These are phyloP conservation scores for Volucella bombylans DNA, from an alignment of 2,888 invertebrate genomes.

Conservation along the genomic window DNA sequence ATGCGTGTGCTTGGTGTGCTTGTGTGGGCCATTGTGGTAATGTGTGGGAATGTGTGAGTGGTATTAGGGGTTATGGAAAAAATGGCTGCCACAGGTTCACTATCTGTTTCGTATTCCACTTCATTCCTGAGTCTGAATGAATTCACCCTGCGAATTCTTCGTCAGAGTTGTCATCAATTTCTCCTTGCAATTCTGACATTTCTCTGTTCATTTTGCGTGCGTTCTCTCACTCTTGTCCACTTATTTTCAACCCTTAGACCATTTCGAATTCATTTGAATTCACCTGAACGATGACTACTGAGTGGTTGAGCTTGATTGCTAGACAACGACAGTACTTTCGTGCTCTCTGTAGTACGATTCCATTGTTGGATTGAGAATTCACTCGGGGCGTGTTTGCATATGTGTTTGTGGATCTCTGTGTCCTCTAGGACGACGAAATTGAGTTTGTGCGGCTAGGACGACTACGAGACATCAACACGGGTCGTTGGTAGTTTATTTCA, in stretches of 20 bases:
- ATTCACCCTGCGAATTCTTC: conserved; percentile 30
- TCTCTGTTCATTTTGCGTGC: not conserved
- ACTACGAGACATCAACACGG: not conserved
- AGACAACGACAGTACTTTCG: conserved; percentile 45
- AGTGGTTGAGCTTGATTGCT: conserved; percentile 55
- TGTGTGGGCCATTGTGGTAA: conserved; percentile 2
- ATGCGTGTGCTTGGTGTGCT: too few relatives aligned
- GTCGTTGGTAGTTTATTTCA: conserved; percentile 59
- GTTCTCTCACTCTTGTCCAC: conserved; percentile 2
- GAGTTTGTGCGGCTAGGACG: conserved; percentile 13
- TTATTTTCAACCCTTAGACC: conserved; percentile 4
- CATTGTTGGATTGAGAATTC: conserved; percentile 41
- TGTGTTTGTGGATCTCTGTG: too few relatives aligned
- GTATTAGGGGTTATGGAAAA: conserved; percentile 43
- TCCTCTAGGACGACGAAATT: conserved; percentile 29
- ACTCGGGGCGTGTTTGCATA: conserved; percentile 29
- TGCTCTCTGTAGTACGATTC: conserved; percentile 26
- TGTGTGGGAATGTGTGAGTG: not conserved
- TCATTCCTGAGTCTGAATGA: conserved; percentile 49
- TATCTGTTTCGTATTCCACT: conserved; percentile 23
- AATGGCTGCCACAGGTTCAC: conserved; percentile 58
- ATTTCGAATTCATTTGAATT: conserved; percentile 5
- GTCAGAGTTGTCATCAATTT: not conserved
- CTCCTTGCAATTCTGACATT: conserved; percentile 11
- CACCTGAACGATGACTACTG: conserved; percentile 34